Evolutionary conservation across 2,888 invertebrate species (phyloP), one percentile per base, ranked within the genome.

Genomic region (Nomada hirtipes): DNA sequence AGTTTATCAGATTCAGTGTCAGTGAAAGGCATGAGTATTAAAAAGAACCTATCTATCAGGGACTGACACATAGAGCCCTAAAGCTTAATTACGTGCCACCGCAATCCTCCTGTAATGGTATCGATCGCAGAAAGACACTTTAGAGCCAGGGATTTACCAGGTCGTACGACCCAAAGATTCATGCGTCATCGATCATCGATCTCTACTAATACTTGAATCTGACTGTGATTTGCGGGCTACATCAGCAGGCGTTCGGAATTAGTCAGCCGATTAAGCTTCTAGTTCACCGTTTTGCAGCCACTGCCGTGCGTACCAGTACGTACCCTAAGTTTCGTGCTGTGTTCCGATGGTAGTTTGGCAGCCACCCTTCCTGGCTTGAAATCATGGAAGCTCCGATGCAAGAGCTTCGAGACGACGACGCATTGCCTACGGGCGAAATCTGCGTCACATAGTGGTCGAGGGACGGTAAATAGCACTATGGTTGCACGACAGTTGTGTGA

Each of bases 191-290:
- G 84, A 86, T 86, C 81, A 86, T 77, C 75, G 75, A 86, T 75
- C 47, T 55, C 68, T 52, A 36, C 65, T 71, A 75, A 79, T 84
- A 67, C 73, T 67, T n/a, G 71, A 85, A 79, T 87, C 59, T 70
- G n/a, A 15, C 26, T 59, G 59, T 77, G 74, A 82, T 75, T 67
- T 76, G 76, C 76, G 63, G 72, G 61, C 61, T 70, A 65, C 74
- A 77, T 47, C 72, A 60, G 72, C 64, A 64, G 65, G 74, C 69
- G 70, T 69, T 79, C 29, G 75, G 79, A 87, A 91, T 91, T 91
- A 91, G 88, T 88, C 82, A 86, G 83, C 79, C 86, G 89, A 91
- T 91, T 91, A 91, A 90, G 87, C 89, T 85, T 78, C 72, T 36
- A 26, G 23, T n/a, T 23, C 76, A 18, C 29, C 72, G 69, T 29